Conservation (phyloP, 2,113 vertebrate species). For the Apodemus sylvaticus region DNA sequence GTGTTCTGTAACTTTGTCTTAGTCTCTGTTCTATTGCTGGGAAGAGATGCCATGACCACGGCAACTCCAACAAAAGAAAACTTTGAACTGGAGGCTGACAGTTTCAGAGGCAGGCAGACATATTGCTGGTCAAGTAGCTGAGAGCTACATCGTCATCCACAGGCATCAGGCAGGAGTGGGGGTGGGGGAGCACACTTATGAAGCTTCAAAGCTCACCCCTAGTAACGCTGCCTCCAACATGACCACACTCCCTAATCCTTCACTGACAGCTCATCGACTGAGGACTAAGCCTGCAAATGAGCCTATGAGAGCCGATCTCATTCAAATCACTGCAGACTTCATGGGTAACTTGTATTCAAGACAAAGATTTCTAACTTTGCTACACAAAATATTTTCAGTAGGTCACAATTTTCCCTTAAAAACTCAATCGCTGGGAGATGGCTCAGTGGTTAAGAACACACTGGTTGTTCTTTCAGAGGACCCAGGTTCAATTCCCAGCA, state of each 20-base stretch:
- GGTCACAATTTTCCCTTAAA: conserved; percentile 35
- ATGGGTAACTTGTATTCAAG: background rate
- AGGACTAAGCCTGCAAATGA: background rate
- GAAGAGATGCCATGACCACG: background rate
- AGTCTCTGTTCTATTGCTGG: background rate
- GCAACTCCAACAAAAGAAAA: background rate
- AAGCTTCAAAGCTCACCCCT: background rate
- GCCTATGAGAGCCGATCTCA: background rate
- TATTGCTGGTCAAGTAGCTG: background rate
- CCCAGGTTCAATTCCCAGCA: too few species aligned
- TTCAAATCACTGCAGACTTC: background rate
- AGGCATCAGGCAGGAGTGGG: background rate
- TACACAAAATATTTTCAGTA: background rate
- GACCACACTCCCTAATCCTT: background rate
- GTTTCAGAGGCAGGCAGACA: background rate
- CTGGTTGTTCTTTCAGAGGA: too few species aligned
- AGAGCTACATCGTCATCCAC: background rate
- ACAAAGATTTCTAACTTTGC: background rate
- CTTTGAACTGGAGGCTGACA: background rate
- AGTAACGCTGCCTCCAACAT: background rate
- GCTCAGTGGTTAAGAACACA: too few species aligned
- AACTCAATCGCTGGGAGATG: too few species aligned
- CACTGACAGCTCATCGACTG: background rate
- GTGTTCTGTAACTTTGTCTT: background rate
- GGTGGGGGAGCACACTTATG: background rate